These are phyloP conservation scores for Brenthis hecate DNA, from an alignment of 2,888 invertebrate species.

Conservation along the genomic window DNA sequence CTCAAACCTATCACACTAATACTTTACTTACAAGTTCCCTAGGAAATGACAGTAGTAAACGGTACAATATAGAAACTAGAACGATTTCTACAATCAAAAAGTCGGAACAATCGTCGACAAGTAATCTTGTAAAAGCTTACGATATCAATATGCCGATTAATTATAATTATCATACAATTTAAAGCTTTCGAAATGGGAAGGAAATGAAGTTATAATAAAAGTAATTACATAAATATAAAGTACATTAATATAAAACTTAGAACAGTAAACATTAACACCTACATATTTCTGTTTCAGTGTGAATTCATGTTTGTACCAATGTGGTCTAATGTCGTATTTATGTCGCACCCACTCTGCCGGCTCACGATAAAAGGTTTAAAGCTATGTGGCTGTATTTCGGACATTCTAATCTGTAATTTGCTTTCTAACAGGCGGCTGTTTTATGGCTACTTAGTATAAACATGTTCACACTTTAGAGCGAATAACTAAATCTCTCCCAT, in stretches of 20 bases:
- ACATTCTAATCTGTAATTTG: constrained; percentile 50
- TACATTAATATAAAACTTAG: no score
- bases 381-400: constrained; percentile 52
- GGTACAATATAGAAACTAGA: no score
- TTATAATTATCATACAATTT: no score
- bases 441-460: constrained; percentile 38
- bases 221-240: background rate
- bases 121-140: no score
- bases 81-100: no score
- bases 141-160: no score
- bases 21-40: no score
- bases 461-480: constrained; percentile 21
- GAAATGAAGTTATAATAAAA: no score
- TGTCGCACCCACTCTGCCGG: constrained; percentile 51
- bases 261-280: constrained; percentile 7
- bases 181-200: no score
- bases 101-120: no score
- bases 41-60: no score
- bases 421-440: constrained; percentile 39
- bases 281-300: constrained; percentile 37
- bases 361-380: constrained; percentile 68
- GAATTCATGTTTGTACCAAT: constrained; percentile 46
- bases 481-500: constrained; percentile 15
- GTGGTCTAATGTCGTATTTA: constrained; percentile 53
- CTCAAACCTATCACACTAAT: no score